Base-by-base conservation (phyloP, 2,888 invertebrate genomes). In the Netelia fuscicornis region DNA sequence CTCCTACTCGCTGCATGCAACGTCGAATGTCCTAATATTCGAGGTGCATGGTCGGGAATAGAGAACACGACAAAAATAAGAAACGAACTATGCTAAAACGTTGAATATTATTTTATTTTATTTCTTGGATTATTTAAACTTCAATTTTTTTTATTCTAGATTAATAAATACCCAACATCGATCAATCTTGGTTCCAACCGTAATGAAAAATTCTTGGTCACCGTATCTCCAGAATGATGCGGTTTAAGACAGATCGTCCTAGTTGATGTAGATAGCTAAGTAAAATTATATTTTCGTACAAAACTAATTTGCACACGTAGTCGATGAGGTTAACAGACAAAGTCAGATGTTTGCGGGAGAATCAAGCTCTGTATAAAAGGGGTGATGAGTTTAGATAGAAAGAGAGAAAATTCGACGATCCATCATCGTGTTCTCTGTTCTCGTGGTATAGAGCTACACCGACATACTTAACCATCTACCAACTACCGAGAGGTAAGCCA, bases 341-440 rank as follows among this genome's bases (percentile, higher is more conserved):
- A 71, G 71, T 71, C 71, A 30, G 30, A 71, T 71, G 56, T 56
- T 10, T 23, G 71, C 25, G n/a, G 2, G 30, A 13, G n/a, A n/a
- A 44, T 20, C 67, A 3, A 11, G 48, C 17, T 60, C 2, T 25
- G 23, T 48, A 60, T 48, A 8, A 60, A 13, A 17, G 62, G 30
- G 13, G 11, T 62, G 23, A 10, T 9, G 6, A 30, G 71, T 6
- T 30, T 30, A 23, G 68, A 88, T 87, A 88, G 86, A 87, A 86
- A 77, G 77, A 84, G 84, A 88, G 88, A 88, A 83, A 81, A 74
- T 88, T 76, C 65, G 62, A 60, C 87, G 87, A 90, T 89, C 89
- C 86, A 91, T 91, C 91, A 89, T 89, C 81, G 58, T 23, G 54
- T 75, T 70, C 56, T 54, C 37, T 11, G 44, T 30, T 54, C 54